These are phyloP conservation scores for Talpa occidentalis DNA, from an alignment of 2,113 vertebrate genomes.

Conservation along the genomic window DNA sequence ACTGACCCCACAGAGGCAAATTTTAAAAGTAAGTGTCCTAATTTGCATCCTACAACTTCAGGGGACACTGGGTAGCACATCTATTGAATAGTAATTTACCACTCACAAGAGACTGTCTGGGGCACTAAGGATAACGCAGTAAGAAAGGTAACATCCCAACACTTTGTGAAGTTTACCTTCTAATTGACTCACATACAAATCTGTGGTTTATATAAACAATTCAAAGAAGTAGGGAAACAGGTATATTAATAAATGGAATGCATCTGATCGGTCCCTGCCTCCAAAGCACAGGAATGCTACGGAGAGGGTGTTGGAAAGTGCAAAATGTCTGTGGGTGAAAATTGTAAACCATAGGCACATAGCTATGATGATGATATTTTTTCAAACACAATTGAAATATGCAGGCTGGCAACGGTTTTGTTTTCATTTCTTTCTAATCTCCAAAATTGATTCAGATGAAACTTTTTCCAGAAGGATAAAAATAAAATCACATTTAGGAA, in stretches of 20 bases:
- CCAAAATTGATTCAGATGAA: slow-evolving; percentile 4
- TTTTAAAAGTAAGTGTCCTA: background rate
- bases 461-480: background rate
- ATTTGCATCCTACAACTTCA: background rate
- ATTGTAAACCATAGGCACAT: background rate
- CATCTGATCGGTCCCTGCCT: background rate
- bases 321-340: background rate
- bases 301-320: background rate
- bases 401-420: background rate
- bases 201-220: background rate
- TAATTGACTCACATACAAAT: background rate
- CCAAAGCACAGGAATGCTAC: background rate
- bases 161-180: background rate
- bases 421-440: background rate
- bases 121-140: background rate
- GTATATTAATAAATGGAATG: background rate
- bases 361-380: background rate
- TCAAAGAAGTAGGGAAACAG: background rate
- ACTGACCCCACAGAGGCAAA: background rate
- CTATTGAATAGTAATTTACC: background rate
- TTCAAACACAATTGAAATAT: background rate
- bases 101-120: background rate
- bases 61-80: background rate
- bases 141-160: too few relatives aligned
- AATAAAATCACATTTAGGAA: background rate